phyloP scores from a whole-genome alignment of 2,113 vertebrate genomes.

The Larimichthys polyactis region DNA sequence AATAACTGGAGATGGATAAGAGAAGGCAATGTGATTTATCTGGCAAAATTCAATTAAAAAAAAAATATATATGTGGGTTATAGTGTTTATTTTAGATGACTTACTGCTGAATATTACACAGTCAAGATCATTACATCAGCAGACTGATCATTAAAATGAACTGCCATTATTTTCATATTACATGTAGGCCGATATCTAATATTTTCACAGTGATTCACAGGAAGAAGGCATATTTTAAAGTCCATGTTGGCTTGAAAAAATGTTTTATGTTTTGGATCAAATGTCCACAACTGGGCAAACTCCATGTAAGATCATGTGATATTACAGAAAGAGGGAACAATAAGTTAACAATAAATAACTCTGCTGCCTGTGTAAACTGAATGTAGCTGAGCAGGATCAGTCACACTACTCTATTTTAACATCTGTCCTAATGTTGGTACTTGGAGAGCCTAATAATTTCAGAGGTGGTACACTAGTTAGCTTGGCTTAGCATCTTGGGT shows the following conservation, averaged over 20 bases:
- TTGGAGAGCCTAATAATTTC: no score
- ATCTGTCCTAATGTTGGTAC: no score
- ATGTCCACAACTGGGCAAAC: no score
- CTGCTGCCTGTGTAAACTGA: no score
- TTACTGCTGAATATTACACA: conserved; percentile 13
- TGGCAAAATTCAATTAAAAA: not conserved
- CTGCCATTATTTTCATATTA: not conserved
- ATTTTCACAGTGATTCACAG: not conserved
- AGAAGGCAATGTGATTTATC: conserved; percentile 37
- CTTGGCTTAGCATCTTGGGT: no score
- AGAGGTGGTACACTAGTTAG: no score
- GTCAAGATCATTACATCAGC: not conserved
- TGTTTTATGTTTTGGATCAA: no score
- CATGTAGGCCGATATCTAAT: not conserved
- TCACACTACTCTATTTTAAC: no score
- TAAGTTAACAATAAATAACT: no score
- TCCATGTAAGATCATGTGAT: no score
- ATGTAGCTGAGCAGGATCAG: no score
- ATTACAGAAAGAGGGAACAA: no score
- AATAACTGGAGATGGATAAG: conserved; percentile 45
- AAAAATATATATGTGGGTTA: not conserved
- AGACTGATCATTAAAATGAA: not conserved
- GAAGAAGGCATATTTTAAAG: not conserved
- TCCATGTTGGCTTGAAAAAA: not conserved
- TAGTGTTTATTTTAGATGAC: not conserved